Conservation (phyloP, 1,140 invertebrate species). For the Psix sp. region DNA sequence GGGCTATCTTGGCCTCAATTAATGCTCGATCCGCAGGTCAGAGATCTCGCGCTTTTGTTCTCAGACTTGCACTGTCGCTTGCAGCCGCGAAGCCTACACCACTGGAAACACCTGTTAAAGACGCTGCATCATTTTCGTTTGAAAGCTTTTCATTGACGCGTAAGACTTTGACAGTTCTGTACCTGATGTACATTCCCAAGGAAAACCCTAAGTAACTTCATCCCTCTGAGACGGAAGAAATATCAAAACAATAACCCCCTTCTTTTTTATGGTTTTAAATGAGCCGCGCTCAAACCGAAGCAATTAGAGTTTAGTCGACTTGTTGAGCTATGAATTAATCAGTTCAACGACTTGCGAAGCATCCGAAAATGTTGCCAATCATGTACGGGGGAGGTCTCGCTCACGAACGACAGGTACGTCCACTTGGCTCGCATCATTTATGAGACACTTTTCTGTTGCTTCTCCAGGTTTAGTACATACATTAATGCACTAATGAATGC, state of each 20-base stretch:
- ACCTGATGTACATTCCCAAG: slow-evolving; percentile 17
- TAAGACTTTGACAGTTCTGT: slow-evolving; percentile 24
- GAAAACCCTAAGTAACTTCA: background rate
- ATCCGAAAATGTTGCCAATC: slow-evolving; percentile 46
- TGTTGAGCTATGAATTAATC: background rate
- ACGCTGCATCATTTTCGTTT: slow-evolving; percentile 9
- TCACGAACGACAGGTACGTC: slow-evolving; percentile 73
- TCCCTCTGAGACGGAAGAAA: background rate
- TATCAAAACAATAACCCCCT: background rate
- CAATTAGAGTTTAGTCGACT: slow-evolving; percentile 3
- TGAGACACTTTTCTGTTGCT: too few relatives aligned
- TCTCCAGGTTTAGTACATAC: too few relatives aligned
- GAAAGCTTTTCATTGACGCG: background rate
- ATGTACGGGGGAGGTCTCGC: slow-evolving; percentile 75
- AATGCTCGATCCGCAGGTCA: too few relatives aligned
- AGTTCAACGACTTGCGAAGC: background rate
- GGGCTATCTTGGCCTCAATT: too few relatives aligned
- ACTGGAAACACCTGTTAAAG: slow-evolving; percentile 33
- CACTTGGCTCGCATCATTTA: too few relatives aligned
- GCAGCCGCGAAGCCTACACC: slow-evolving; percentile 2
- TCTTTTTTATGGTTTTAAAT: background rate
- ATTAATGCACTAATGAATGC: too few relatives aligned
- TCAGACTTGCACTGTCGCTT: slow-evolving; percentile 5
- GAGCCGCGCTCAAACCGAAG: background rate
- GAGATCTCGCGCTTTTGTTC: too few relatives aligned